phyloP scores from a whole-genome alignment of 2,797 vertebrate genomes.

The Rousettus madagascariensis region DNA sequence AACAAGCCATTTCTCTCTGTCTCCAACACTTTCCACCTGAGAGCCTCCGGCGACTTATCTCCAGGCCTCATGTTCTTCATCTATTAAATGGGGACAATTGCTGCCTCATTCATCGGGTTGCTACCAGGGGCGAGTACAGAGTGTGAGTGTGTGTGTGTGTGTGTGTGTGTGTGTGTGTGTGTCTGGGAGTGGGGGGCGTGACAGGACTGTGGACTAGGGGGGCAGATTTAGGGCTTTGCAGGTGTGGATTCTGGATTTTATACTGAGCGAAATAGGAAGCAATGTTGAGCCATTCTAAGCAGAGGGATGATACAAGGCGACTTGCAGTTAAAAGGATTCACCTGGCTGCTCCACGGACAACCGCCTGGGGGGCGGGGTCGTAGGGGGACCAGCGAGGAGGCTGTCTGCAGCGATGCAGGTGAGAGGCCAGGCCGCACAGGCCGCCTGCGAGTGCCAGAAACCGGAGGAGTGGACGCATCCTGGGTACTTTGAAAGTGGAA shows the following conservation, averaged over 20 bases:
- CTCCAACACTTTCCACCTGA: not conserved
- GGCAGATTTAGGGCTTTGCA: not conserved
- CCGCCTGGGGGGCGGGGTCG: accelerated
- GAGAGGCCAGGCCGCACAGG: not conserved
- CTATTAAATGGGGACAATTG: not conserved
- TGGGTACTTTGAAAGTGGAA: not conserved
- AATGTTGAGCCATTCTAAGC: not conserved
- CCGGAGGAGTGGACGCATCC: not conserved
- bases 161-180: accelerated
- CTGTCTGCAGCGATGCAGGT: no score
- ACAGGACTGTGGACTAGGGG: not conserved
- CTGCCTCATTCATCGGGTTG: not conserved
- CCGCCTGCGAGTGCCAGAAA: not conserved
- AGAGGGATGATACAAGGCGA: not conserved
- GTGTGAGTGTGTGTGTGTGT: no score
- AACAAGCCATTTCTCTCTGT: not conserved
- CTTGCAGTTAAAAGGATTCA: not conserved
- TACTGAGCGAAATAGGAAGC: not conserved
- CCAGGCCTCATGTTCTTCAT: not conserved
- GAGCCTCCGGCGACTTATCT: not conserved
- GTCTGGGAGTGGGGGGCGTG: accelerated
- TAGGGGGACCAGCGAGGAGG: not conserved
- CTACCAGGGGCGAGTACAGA: not conserved
- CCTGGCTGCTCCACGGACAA: not conserved
- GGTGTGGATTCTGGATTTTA: not conserved